A percentile compares a stretch with the other conserved stretches of the same genome.
phyloP scores from a whole-genome alignment of 2,888 invertebrate genomes.

The Mesoligia furuncula region DNA sequence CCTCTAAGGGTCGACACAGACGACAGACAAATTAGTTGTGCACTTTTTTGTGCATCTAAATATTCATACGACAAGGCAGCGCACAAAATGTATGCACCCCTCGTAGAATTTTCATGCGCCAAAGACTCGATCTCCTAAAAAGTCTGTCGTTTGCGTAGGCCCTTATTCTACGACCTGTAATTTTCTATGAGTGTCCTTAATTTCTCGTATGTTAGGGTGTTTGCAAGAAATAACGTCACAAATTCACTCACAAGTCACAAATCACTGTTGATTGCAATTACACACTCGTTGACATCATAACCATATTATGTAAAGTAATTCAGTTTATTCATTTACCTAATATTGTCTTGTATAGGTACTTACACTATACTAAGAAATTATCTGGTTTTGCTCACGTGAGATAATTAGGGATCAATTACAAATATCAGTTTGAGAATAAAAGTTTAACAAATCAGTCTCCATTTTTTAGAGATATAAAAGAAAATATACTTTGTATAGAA shows the following conservation, averaged over 20 bases:
- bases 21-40: background rate
- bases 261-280: slow-evolving; percentile 55
- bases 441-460: background rate
- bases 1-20: slow-evolving; percentile 8
- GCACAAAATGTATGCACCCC: background rate
- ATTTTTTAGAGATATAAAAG: background rate
- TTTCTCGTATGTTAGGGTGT: slow-evolving; percentile 36
- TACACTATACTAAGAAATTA: background rate
- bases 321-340: slow-evolving; percentile 5
- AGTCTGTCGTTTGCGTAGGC: slow-evolving; percentile 10
- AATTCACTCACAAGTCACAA: slow-evolving; percentile 45
- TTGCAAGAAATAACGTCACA: slow-evolving; percentile 36
- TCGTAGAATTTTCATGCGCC: background rate
- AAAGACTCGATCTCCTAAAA: background rate
- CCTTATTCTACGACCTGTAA: slow-evolving; percentile 25
- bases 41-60: background rate
- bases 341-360: background rate
- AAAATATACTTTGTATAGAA: background rate
- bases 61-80: background rate
- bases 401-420: background rate
- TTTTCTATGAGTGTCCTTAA: slow-evolving; percentile 50
- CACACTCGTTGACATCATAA: slow-evolving; percentile 39
- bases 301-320: slow-evolving; percentile 35
- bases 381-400: background rate
- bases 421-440: background rate